These are phyloP conservation scores for Labrus mixtus DNA, from an alignment of 2,113 vertebrate species.

Conservation along the genomic window DNA sequence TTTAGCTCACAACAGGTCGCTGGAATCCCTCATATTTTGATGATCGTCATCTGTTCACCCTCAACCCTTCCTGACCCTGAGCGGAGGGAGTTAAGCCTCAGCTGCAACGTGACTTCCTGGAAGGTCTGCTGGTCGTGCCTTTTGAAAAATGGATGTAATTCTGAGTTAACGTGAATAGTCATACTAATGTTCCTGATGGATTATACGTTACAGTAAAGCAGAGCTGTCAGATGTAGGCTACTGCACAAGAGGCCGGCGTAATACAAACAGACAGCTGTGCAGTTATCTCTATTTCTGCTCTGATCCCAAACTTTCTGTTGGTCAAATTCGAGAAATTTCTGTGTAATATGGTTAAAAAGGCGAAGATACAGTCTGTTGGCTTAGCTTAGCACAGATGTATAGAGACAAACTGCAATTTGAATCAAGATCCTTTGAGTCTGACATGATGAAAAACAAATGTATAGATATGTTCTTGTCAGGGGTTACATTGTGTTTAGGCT, in stretches of 20 bases:
- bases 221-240: constrained; percentile 41
- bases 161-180: constrained; percentile 60
- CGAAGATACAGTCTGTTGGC: neutral
- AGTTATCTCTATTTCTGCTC: neutral
- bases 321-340: neutral
- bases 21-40: constrained; percentile 34
- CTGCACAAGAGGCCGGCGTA: neutral
- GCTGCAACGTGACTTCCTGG: constrained; percentile 46
- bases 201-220: constrained; percentile 34
- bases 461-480: too few species aligned
- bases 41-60: constrained; percentile 44
- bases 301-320: neutral
- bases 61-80: constrained; percentile 34
- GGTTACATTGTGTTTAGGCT: neutral
- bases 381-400: neutral
- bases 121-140: neutral
- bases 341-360: too few species aligned
- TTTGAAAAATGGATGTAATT: constrained; percentile 50
- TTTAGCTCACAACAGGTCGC: constrained; percentile 30
- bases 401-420: too few species aligned
- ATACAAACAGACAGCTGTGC: neutral
- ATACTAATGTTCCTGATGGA: constrained; percentile 56
- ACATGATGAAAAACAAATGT: too few species aligned
- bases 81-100: constrained; percentile 30
- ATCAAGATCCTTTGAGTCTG: too few species aligned